Conservation (phyloP, 2,113 vertebrate species). For the Nymphicus hollandicus region DNA sequence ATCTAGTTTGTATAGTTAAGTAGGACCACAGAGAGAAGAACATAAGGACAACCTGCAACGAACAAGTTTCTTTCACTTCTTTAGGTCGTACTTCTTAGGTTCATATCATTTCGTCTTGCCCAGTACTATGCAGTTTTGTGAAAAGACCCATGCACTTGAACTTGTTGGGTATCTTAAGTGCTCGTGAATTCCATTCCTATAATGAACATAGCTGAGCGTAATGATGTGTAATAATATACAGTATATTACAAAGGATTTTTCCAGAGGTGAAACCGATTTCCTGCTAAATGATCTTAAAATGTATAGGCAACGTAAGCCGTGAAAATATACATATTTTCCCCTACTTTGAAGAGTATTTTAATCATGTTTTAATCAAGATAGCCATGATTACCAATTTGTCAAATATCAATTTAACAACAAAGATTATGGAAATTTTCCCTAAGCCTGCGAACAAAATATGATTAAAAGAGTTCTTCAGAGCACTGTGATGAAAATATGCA, state of each 20-base stretch:
- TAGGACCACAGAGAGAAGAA: not conserved
- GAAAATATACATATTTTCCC: slow-evolving; percentile 19
- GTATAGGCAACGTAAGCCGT: not conserved
- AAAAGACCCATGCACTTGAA: not conserved
- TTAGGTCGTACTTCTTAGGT: not conserved
- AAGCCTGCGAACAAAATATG: slow-evolving; percentile 32
- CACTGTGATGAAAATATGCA: slow-evolving; percentile 43
- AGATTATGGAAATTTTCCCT: slow-evolving; percentile 63
- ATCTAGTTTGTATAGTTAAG: not conserved
- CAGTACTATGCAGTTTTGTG: not conserved
- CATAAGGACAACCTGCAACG: not conserved
- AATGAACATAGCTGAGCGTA: not conserved
- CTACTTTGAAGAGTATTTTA: slow-evolving; percentile 43
- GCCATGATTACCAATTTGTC: slow-evolving; percentile 49
- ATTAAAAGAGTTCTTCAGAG: slow-evolving; percentile 65
- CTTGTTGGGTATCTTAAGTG: not conserved
- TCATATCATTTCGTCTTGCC: not conserved
- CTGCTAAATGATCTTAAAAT: slow-evolving; percentile 31
- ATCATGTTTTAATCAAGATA: slow-evolving; percentile 63
- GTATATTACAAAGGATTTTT: not conserved
- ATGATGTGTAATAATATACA: not conserved
- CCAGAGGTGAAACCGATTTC: not conserved
- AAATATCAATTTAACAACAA: slow-evolving; percentile 69
- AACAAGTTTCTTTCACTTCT: not conserved
- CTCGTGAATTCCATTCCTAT: not conserved